Conservation (phyloP, 2,888 invertebrate species). For the Abrostola triplasia region DNA sequence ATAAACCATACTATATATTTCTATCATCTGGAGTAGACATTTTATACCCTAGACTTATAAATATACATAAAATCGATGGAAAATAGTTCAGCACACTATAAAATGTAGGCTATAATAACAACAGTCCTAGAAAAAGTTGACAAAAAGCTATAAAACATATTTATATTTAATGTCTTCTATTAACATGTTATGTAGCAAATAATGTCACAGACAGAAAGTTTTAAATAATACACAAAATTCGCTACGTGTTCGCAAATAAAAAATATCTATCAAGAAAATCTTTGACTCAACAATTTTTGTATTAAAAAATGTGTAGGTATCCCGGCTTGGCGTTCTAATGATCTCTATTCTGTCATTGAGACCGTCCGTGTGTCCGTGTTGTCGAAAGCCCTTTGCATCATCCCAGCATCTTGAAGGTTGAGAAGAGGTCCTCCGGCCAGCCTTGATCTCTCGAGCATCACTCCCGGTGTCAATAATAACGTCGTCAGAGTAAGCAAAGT, state of each 20-base stretch:
- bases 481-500: conserved; percentile 47
- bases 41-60: conserved; percentile 16
- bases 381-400: conserved; percentile 49
- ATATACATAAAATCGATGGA: background rate
- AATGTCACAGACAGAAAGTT: no score
- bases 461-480: conserved; percentile 68
- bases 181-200: no score
- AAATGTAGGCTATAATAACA: background rate
- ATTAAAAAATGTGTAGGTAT: conserved; percentile 10
- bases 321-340: conserved; percentile 32
- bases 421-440: conserved; percentile 47
- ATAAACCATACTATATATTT: background rate
- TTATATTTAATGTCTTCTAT: no score
- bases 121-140: no score
- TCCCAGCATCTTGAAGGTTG: conserved; percentile 33
- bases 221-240: background rate
- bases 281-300: background rate
- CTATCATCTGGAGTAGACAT: background rate
- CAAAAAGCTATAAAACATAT: no score
- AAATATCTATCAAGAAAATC: background rate
- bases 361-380: conserved; percentile 37
- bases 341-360: conserved; percentile 37
- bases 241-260: background rate
- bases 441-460: conserved; percentile 67
- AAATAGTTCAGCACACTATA: background rate